Conservation (phyloP, 1,140 invertebrate species). For the Lordiphosa collinella region DNA sequence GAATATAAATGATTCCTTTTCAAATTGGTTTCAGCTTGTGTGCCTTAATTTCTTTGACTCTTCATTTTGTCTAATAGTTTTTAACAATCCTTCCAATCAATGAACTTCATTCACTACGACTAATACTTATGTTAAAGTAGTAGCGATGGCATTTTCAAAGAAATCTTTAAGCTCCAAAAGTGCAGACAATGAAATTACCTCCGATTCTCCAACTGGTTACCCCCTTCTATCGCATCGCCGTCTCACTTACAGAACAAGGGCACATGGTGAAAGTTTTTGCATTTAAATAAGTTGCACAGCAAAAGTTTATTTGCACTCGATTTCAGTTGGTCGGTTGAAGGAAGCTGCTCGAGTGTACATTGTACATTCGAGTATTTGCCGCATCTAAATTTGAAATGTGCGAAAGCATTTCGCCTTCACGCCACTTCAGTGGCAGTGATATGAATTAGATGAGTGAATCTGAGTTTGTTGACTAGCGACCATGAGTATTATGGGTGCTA, state of each 20-base stretch:
- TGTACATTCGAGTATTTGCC: neutral
- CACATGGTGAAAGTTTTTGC: slow-evolving; percentile 37
- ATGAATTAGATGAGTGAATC: slow-evolving; percentile 19
- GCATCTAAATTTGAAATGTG: slow-evolving; percentile 8
- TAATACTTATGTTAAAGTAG: neutral
- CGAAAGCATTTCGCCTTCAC: slow-evolving; percentile 4
- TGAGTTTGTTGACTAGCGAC: too few species aligned
- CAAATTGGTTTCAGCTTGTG: too few species aligned
- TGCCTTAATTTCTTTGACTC: too few species aligned
- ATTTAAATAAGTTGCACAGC: slow-evolving; percentile 62
- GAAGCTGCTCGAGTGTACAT: neutral
- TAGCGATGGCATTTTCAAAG: slow-evolving; percentile 13
- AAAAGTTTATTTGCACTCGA: slow-evolving; percentile 60
- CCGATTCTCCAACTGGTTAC: too few species aligned
- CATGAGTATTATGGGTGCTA: neutral
- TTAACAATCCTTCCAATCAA: slow-evolving; percentile 28
- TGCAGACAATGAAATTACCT: neutral
- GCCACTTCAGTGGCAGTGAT: neutral
- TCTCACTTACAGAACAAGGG: slow-evolving; percentile 3
- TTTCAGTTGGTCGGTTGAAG: slow-evolving; percentile 28
- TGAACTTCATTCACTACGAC: neutral
- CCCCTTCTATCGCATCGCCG: too few species aligned
- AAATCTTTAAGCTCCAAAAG: slow-evolving; percentile 9
- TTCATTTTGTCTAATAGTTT: too few species aligned
- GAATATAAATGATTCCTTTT: too few species aligned